Conservation (phyloP, 2,797 vertebrate genomes). For the Hemibagrus guttatus region DNA sequence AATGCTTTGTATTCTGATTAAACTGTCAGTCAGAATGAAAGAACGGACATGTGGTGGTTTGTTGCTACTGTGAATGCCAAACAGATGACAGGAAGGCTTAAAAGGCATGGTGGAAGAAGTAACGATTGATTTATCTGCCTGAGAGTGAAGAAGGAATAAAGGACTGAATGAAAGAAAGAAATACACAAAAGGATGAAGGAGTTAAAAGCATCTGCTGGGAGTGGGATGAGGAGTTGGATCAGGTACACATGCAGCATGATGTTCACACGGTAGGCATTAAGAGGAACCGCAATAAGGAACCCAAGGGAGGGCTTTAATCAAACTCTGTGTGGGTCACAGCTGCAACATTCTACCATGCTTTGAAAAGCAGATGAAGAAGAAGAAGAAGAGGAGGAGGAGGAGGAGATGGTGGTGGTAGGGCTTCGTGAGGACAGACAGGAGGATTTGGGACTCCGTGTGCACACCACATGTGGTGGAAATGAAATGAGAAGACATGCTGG, state of each 20-base stretch:
- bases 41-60: slow-evolving; percentile 6
- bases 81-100: slow-evolving; percentile 50
- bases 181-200: slow-evolving; percentile 42
- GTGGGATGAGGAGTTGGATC: slow-evolving; percentile 62
- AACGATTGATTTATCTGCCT: slow-evolving; percentile 45
- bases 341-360: slow-evolving; percentile 20
- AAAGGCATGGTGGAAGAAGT: slow-evolving; percentile 26
- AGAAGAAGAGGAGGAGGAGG: slow-evolving; percentile 5
- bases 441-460: slow-evolving; percentile 47
- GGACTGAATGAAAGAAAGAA: slow-evolving; percentile 34
- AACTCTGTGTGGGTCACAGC: slow-evolving; percentile 60
- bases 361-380: slow-evolving; percentile 25
- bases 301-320: slow-evolving; percentile 72
- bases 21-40: background rate
- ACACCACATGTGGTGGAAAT: slow-evolving; percentile 44
- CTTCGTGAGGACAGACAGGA: slow-evolving; percentile 33
- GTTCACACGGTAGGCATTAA: slow-evolving; percentile 66
- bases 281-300: slow-evolving; percentile 65
- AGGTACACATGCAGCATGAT: slow-evolving; percentile 62
- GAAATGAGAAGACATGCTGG: slow-evolving; percentile 41
- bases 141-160: slow-evolving; percentile 5
- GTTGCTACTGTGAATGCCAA: slow-evolving; percentile 55
- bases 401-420: slow-evolving; percentile 12
- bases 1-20: background rate
- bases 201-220: slow-evolving; percentile 44